Percentiles rank a stretch among this genome's conserved stretches.
Evolutionary conservation across 2,797 vertebrate species (phyloP).

Genomic region (Squalus acanthias): DNA sequence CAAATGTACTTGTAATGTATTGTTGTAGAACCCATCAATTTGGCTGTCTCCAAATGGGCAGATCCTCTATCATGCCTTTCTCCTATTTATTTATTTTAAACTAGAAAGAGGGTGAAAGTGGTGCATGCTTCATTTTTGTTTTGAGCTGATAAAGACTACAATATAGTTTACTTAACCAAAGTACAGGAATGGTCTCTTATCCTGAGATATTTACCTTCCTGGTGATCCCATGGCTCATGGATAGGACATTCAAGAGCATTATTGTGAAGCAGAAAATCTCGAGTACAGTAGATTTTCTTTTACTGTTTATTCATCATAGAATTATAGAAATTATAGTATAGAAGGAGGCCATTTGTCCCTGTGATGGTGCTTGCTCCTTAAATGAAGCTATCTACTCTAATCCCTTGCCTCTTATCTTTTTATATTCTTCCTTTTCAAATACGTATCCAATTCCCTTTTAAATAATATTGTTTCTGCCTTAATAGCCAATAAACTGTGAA

Average conservation of each 20-base stretch:
- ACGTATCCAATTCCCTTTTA: background rate
- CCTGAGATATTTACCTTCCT: background rate
- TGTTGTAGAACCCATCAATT: conserved; percentile 18
- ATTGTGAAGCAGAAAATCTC: background rate
- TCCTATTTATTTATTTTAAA: background rate
- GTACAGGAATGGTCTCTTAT: background rate
- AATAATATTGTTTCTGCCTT: background rate
- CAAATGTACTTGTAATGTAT: background rate
- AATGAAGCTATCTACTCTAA: background rate
- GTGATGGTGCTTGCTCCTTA: background rate
- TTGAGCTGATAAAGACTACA: background rate
- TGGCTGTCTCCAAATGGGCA: background rate
- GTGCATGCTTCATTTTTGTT: background rate
- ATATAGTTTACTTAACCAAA: background rate
- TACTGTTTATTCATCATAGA: background rate
- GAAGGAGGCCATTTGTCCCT: background rate
- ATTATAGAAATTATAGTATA: background rate
- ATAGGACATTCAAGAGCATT: background rate
- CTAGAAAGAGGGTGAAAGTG: background rate
- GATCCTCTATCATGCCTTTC: background rate
- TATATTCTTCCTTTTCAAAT: background rate
- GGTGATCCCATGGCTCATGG: background rate
- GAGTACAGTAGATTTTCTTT: background rate
- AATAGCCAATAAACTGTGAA: background rate
- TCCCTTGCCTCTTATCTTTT: background rate